A percentile compares a stretch with the other conserved stretches of the same genome.
Evolutionary conservation across 2,888 invertebrate species (phyloP).

Genomic region (Myopa testacea): DNA sequence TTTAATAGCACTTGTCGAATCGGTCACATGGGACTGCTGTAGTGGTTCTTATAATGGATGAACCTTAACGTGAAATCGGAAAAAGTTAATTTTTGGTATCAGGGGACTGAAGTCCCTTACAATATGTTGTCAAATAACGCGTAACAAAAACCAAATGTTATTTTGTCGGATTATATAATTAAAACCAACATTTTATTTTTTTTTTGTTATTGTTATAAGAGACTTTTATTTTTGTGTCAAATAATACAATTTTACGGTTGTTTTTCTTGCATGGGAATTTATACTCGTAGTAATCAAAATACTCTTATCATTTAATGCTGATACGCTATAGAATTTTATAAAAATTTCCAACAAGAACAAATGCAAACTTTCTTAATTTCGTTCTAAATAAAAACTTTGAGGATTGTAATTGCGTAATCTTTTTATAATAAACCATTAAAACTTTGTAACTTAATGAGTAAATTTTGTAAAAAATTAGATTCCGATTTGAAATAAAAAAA

Average conservation of each 20-base stretch:
- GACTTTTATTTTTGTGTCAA: slow-evolving; percentile 44
- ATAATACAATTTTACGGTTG: slow-evolving; percentile 43
- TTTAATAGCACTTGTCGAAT: too few relatives aligned
- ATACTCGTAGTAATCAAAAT: slow-evolving; percentile 37
- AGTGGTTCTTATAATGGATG: too few relatives aligned
- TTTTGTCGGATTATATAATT: background rate
- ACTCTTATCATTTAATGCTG: slow-evolving; percentile 36
- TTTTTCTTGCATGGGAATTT: slow-evolving; percentile 24
- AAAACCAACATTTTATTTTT: background rate
- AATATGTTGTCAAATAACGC: too few relatives aligned
- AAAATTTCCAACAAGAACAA: slow-evolving; percentile 25
- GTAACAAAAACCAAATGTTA: background rate
- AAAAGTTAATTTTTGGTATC: too few relatives aligned
- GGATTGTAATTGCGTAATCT: too few relatives aligned
- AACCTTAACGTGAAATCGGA: too few relatives aligned
- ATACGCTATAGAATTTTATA: slow-evolving; percentile 27
- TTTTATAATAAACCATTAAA: too few relatives aligned
- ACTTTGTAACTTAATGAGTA: too few relatives aligned
- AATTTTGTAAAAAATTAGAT: too few relatives aligned
- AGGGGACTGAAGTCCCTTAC: too few relatives aligned
- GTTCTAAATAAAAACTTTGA: background rate
- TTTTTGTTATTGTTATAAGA: slow-evolving; percentile 23
- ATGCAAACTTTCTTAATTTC: slow-evolving; percentile 18
- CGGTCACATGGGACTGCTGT: too few relatives aligned
- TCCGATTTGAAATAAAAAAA: too few relatives aligned